Percentiles rank a stretch among this genome's conserved stretches.
phyloP scores from a whole-genome alignment of 2,113 vertebrate genomes.

The Sterrhoptilus dennistouni region DNA sequence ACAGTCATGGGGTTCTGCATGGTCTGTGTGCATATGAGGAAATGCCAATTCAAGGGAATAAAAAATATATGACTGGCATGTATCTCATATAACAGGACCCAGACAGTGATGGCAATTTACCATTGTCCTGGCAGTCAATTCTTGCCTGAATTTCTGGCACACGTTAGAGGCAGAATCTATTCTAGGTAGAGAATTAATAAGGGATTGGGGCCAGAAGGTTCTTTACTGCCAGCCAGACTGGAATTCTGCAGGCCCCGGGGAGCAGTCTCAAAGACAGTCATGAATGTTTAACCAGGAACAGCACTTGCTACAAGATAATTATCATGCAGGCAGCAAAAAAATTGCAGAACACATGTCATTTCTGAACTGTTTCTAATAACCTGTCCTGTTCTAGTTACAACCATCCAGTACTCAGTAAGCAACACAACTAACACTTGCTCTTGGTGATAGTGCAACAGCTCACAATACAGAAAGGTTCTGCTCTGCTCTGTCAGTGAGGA shows the following conservation, averaged over 20 bases:
- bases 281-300: conserved; percentile 65
- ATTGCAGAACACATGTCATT: conserved; percentile 35
- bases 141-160: not conserved
- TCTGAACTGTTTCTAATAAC: conserved; percentile 40
- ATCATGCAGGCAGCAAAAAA: conserved; percentile 44
- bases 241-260: conserved; percentile 15
- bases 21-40: not conserved
- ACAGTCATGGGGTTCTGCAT: not conserved
- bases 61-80: not conserved
- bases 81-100: not conserved
- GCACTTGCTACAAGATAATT: conserved; percentile 45
- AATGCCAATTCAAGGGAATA: not conserved
- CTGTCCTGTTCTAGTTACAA: not conserved
- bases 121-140: not conserved
- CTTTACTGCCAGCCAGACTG: conserved; percentile 9
- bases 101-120: not conserved
- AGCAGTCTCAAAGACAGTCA: conserved; percentile 21
- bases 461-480: not conserved
- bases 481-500: not conserved
- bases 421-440: conserved; percentile 13
- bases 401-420: not conserved
- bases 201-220: not conserved
- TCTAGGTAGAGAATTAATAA: conserved; percentile 7
- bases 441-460: not conserved
- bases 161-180: not conserved